Evolutionary conservation across 1,140 invertebrate species (phyloP).

Genomic region (Coptotermes formosanus): DNA sequence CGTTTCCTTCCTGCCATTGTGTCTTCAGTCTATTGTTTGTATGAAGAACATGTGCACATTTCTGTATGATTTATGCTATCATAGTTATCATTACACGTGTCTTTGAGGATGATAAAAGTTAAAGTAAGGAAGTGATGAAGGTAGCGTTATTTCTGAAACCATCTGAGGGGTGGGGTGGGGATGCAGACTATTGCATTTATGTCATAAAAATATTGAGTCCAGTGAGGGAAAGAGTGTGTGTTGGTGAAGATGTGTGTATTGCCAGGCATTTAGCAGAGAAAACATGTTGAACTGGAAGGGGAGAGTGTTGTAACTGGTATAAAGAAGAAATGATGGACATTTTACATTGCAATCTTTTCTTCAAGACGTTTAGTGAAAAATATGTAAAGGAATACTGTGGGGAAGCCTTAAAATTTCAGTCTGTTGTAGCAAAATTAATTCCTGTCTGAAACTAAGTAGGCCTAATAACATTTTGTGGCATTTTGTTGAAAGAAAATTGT

Average conservation of each 20-base stretch:
- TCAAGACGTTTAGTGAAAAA: too few relatives aligned
- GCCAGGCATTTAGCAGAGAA: background rate
- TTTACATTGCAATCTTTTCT: too few relatives aligned
- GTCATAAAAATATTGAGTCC: background rate
- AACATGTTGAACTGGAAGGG: too few relatives aligned
- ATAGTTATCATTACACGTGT: background rate
- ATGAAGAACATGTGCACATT: background rate
- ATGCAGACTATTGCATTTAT: background rate
- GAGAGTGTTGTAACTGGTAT: too few relatives aligned
- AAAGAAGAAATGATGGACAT: too few relatives aligned
- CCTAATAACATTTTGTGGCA: too few relatives aligned
- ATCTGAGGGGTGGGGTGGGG: background rate
- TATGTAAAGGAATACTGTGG: too few relatives aligned
- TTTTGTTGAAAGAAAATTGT: too few relatives aligned
- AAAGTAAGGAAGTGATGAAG: background rate
- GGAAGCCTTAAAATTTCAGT: too few relatives aligned
- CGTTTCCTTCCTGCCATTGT: background rate
- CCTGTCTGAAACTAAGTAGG: too few relatives aligned
- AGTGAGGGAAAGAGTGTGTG: background rate
- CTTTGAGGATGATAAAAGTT: background rate
- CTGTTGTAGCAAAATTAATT: too few relatives aligned
- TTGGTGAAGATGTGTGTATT: background rate
- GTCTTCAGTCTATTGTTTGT: background rate
- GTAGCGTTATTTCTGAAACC: background rate
- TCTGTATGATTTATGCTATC: conserved; percentile 10